phyloP scores from a whole-genome alignment of 2,888 invertebrate species.

The Drosophila atroscutellata region DNA sequence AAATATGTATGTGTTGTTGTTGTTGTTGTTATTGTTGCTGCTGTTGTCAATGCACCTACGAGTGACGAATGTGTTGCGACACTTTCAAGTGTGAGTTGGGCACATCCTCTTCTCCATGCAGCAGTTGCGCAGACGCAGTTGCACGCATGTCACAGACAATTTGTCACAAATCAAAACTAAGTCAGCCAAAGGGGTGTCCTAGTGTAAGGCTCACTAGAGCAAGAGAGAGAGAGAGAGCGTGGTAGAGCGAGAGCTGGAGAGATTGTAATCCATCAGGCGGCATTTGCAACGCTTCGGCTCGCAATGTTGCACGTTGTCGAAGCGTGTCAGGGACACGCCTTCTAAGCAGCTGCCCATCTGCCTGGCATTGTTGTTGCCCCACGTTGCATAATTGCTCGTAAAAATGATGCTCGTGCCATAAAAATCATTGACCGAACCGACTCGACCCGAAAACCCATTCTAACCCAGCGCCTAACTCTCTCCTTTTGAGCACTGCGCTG shows the following conservation, averaged over 20 bases:
- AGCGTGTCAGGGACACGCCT: constrained; percentile 76
- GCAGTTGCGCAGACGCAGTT: constrained; percentile 24
- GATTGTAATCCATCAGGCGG: constrained; percentile 71
- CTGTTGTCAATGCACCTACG: constrained; percentile 50
- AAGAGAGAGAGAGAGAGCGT: neutral
- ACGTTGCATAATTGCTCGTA: constrained; percentile 66
- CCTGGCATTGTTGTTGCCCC: constrained; percentile 22
- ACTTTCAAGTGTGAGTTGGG: constrained; percentile 68
- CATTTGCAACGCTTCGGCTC: constrained; percentile 68
- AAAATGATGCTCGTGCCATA: constrained; percentile 65
- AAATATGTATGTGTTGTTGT: constrained; percentile 7
- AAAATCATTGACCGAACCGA: constrained; percentile 68
- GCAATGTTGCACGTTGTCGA: constrained; percentile 57
- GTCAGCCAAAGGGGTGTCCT: constrained; percentile 71
- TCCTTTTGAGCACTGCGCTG: constrained; percentile 18
- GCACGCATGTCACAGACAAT: constrained; percentile 69
- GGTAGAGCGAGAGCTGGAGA: neutral
- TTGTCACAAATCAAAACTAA: constrained; percentile 78
- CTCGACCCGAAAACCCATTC: constrained; percentile 31
- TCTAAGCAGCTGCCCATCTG: constrained; percentile 52
- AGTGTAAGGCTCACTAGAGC: neutral
- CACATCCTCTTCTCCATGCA: constrained; percentile 20
- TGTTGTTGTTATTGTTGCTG: neutral
- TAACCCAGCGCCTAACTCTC: constrained; percentile 9
- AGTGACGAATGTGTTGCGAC: constrained; percentile 80